phyloP scores from a whole-genome alignment of 2,113 vertebrate genomes.

The Galbula dea region DNA sequence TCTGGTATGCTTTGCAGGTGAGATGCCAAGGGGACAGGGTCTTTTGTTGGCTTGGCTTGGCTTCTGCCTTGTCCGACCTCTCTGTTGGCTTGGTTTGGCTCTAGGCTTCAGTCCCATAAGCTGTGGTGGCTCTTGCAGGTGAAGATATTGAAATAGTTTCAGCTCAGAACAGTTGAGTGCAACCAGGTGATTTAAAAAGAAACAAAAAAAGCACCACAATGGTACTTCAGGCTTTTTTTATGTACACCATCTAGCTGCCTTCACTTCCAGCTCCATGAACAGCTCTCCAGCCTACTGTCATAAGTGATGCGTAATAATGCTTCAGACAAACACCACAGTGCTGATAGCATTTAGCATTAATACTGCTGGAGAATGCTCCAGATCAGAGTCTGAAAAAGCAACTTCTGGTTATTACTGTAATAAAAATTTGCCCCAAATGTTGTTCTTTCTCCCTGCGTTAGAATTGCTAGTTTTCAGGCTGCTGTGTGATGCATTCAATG shows the following conservation, averaged over 20 bases:
- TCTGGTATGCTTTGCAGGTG: background rate
- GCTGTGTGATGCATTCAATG: fast-evolving
- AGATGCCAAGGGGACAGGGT: background rate
- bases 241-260: background rate
- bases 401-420: background rate
- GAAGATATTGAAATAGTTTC: background rate
- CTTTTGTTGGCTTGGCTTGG: background rate
- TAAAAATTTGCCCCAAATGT: background rate
- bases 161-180: background rate
- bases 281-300: background rate
- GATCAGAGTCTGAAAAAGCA: background rate
- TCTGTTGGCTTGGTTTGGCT: background rate
- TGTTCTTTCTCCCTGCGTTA: fast-evolving
- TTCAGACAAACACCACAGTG: background rate
- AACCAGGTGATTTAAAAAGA: background rate
- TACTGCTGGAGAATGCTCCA: background rate
- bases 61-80: background rate
- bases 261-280: background rate
- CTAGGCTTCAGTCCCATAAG: background rate
- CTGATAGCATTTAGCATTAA: background rate
- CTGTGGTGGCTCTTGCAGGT: background rate
- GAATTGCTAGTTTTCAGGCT: background rate
- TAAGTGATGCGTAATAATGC: conserved; percentile 3
- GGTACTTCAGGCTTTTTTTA: background rate
- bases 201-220: background rate